Evolutionary conservation across 92 coral and sea anemone species (phyloP), one percentile per base, ranked within the genome.

Genomic region (Pocillopora meandrina): DNA sequence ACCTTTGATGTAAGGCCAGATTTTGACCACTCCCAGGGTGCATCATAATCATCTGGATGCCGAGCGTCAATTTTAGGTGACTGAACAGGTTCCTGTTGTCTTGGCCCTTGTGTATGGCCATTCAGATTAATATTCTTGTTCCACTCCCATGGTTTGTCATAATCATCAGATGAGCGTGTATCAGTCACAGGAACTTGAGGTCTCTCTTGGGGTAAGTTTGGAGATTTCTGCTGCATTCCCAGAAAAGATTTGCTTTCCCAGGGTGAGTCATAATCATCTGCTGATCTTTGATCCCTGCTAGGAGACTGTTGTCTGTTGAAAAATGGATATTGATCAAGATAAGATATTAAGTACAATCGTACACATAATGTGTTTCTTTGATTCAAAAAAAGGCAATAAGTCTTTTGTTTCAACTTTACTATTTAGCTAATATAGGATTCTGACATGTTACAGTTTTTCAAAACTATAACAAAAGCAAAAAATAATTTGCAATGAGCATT

Each of bases 61-160:
- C 93, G 85, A 11, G 82, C 75, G 34, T 90, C 93, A 5, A 82
- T 90, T 72, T 85, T 87, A 1, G 98, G 95, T 77, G 92, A 74
- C 71, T 92, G 92, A 7, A 90, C 86, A 26, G 82, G 57, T 9
- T 81, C 90, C 23, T 75, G 77, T 2, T 85, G 81, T 20, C 59
- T 87, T 9, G 85, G 76, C 3, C 56, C 60, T 20, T 84, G 75
- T 35, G 64, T 71, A 16, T 84, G 56, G 7, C 77, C 92, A 76
- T 79, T 81, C 16, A 81, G 88, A 5, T 81, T 64, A 0, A 65
- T 31, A 64, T 89, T 86, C 73, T 75, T 83, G 64, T 85, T 89
- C 92, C 93, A 95, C 65, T 97, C 99, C 99, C 99, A 97, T 0
- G 99, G 99, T 57, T 95, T 92, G 72, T 95, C 99, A 66, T 97